Conservation (phyloP, 2,888 invertebrate genomes). For the Halictus ligatus region DNA sequence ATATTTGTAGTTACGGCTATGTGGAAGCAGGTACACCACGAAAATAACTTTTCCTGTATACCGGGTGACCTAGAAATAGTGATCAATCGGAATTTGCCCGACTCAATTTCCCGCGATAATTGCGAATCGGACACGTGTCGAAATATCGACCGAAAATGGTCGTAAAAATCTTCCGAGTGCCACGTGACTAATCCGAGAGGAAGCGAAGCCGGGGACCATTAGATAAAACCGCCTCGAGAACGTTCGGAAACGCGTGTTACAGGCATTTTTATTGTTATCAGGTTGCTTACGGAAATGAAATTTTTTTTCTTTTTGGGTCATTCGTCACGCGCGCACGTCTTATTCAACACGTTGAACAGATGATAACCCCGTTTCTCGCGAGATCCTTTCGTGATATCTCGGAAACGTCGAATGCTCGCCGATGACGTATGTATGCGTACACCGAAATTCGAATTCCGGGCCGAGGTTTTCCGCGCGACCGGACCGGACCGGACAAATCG, state of each 20-base stretch:
- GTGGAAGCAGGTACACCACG: not conserved
- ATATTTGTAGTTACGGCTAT: not conserved
- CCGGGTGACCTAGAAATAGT: not conserved
- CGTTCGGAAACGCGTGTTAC: constrained; percentile 18
- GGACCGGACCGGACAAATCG: not conserved
- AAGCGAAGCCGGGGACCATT: not conserved
- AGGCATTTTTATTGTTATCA: constrained; percentile 36
- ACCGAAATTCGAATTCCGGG: not conserved
- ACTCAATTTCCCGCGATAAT: not conserved
- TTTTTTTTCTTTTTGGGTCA: constrained; percentile 37
- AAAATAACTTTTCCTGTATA: not conserved
- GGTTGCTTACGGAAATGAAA: constrained; percentile 30
- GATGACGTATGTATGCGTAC: not conserved
- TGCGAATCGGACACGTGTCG: not conserved
- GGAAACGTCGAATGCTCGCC: not conserved
- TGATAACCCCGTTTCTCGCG: constrained; percentile 24
- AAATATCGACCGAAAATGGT: not conserved
- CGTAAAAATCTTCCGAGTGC: not conserved
- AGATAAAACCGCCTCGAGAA: constrained; percentile 18
- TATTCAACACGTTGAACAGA: constrained; percentile 25
- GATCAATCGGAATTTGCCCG: not conserved
- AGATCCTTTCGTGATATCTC: not conserved
- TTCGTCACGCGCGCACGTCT: constrained; percentile 8
- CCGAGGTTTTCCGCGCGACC: not conserved
- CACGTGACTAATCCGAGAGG: not conserved